phyloP scores from a whole-genome alignment of 1,140 invertebrate genomes.

The Drosophila takahashii region DNA sequence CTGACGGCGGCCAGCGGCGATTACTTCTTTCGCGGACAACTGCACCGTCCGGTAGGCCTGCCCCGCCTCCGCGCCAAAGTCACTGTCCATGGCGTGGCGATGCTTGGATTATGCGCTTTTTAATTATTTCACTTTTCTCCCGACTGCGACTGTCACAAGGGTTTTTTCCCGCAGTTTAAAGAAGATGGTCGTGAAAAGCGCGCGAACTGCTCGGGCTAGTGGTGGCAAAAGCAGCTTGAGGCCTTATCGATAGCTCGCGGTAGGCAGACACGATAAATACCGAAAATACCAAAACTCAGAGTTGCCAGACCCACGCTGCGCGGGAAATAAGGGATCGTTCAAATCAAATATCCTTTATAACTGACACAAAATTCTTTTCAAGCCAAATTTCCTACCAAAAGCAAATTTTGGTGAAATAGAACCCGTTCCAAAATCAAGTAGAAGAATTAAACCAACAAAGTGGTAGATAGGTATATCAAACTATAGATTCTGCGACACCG shows the following conservation, averaged over 20 bases:
- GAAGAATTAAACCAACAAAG: too few species aligned
- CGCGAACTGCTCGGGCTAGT: conserved; percentile 45
- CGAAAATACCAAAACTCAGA: neutral
- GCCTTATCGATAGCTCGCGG: neutral
- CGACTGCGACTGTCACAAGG: conserved; percentile 6
- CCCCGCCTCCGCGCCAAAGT: conserved; percentile 59
- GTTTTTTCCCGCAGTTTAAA: conserved; percentile 21
- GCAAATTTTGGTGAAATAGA: too few species aligned
- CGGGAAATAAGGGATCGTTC: neutral
- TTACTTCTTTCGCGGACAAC: conserved; percentile 79
- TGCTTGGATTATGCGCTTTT: neutral
- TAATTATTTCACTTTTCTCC: conserved; percentile 1
- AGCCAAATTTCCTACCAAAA: too few species aligned
- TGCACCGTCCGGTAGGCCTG: conserved; percentile 77
- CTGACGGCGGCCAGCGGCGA: conserved; percentile 74
- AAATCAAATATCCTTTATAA: neutral
- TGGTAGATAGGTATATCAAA: too few species aligned
- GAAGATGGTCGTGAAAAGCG: conserved; percentile 53
- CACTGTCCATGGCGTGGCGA: conserved; percentile 61
- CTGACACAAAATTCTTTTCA: too few species aligned
- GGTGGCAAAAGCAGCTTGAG: conserved; percentile 7
- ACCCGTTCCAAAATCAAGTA: too few species aligned
- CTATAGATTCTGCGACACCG: too few species aligned
- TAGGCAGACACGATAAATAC: neutral
- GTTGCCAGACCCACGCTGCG: neutral